These are phyloP conservation scores for Manis javanica DNA, from an alignment of 2,797 vertebrate genomes.

Conservation along the genomic window DNA sequence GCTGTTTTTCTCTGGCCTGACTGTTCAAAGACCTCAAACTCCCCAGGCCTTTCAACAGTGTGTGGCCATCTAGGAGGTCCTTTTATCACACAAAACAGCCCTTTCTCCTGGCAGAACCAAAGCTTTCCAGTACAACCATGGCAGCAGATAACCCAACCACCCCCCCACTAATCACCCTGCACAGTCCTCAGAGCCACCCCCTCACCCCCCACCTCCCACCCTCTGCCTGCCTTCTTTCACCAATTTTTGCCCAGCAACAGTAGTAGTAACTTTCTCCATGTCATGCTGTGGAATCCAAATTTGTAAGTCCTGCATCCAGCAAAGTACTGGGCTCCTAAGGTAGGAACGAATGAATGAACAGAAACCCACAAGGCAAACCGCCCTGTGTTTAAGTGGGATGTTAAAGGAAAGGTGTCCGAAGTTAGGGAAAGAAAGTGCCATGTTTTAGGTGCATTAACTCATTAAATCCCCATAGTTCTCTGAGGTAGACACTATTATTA, in stretches of 20 bases:
- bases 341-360: background rate
- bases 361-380: background rate
- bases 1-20: background rate
- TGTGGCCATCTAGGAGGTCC: background rate
- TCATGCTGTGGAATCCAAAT: background rate
- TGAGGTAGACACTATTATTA: background rate
- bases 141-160: conserved; percentile 58
- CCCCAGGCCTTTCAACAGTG: background rate
- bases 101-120: background rate
- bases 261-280: background rate
- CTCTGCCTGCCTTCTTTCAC: background rate
- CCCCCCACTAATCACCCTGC: conserved; percentile 50
- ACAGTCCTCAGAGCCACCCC: conserved; percentile 15
- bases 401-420: background rate
- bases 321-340: background rate
- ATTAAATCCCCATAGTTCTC: background rate
- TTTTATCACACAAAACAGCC: conserved; percentile 62
- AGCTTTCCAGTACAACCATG: background rate
- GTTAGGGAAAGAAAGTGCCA: background rate
- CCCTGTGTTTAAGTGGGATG: background rate
- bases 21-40: background rate
- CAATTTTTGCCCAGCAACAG: background rate
- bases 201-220: too few species aligned
- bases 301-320: background rate
- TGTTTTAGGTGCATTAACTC: background rate